Base-by-base conservation (phyloP, 2,797 vertebrate species). In the Oreortyx pictus region DNA sequence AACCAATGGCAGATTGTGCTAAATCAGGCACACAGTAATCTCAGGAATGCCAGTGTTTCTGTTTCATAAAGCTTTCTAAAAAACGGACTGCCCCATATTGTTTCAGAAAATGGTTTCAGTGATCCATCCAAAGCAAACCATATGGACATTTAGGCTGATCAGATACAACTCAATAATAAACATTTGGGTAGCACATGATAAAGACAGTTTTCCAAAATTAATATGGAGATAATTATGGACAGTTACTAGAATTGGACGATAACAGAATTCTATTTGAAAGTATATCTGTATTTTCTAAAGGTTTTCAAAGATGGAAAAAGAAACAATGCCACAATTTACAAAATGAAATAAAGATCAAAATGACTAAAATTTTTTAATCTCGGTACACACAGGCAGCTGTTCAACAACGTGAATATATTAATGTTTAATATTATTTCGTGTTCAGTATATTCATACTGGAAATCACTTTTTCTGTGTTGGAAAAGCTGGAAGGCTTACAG, bases 1-100 rank as follows among this genome's bases (percentile, higher is more conserved):
- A 91, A 57, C 39, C 33, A 72, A 31, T 86, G 75, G 65, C 89
- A 94, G 86, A 90, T 90, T 93, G 91, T 90, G 84, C 60, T 41
- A 93, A 86, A 56, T 84, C 86, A 89, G 77, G 78, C 84, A 88
- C 77, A 27, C 70, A 52, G 41, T 77, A 75, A 83, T 88, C 61
- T 75, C 61, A 72, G 86, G 88, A 83, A 81, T 91, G 41, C 31
- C 70, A 78, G 50, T 50, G 46, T 84, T 95, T 88, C 74, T 88
- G 67, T 90, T 90, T 86, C 83, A 91, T 65, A 81, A 68, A 86
- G 37, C 54, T 75, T 90, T 72, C 78, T 84, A 74, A 82, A 39
- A 81, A 90, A 68, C 16, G 25, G 49, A n/a, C 37, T 91, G 83
- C 60, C 86, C 57, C 31, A 6, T 72, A n/a, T 75, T 88, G 39